A percentile compares a stretch with the other conserved stretches of the same genome.
Evolutionary conservation across 2,888 invertebrate genomes (phyloP).

Genomic region (Euproctis similis): DNA sequence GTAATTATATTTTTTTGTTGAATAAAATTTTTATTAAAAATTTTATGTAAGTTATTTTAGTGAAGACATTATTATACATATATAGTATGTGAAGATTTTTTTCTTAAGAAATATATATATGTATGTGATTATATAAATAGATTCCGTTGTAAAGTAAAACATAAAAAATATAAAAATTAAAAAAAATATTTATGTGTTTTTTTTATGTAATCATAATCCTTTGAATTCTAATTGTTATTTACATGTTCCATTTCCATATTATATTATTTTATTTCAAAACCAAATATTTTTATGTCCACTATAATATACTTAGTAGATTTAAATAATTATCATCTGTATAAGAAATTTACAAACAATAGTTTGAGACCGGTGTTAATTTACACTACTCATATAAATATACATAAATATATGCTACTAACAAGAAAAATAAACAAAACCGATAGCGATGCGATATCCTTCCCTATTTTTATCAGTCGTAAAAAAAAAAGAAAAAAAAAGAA

Average conservation of each 20-base stretch:
- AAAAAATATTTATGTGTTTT: slow-evolving; percentile 9
- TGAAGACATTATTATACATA: too few relatives aligned
- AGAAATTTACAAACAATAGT: slow-evolving; percentile 52
- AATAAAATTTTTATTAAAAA: slow-evolving; percentile 9
- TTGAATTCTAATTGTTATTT: too few relatives aligned
- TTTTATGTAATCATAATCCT: too few relatives aligned
- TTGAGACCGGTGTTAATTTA: slow-evolving; percentile 69
- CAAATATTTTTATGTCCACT: too few relatives aligned
- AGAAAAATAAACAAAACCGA: slow-evolving; percentile 67
- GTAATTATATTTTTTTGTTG: slow-evolving; percentile 18
- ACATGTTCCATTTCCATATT: too few relatives aligned
- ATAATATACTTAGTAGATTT: too few relatives aligned
- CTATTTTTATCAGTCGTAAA: slow-evolving; percentile 67
- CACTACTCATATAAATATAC: too few relatives aligned
- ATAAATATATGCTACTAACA: slow-evolving; percentile 72
- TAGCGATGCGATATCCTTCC: slow-evolving; percentile 68
- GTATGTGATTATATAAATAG: slow-evolving; percentile 63
- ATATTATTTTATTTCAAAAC: too few relatives aligned
- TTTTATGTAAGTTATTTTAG: slow-evolving; percentile 14
- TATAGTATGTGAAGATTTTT: too few relatives aligned
- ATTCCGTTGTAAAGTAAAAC: slow-evolving; percentile 71
- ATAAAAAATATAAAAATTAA: slow-evolving; percentile 24
- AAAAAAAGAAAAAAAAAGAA: too few relatives aligned
- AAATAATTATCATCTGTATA: slow-evolving; percentile 46
- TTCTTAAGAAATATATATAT: too few relatives aligned